Base-by-base conservation (phyloP, 1,140 invertebrate genomes). In the Melipona quadrifasciata region DNA sequence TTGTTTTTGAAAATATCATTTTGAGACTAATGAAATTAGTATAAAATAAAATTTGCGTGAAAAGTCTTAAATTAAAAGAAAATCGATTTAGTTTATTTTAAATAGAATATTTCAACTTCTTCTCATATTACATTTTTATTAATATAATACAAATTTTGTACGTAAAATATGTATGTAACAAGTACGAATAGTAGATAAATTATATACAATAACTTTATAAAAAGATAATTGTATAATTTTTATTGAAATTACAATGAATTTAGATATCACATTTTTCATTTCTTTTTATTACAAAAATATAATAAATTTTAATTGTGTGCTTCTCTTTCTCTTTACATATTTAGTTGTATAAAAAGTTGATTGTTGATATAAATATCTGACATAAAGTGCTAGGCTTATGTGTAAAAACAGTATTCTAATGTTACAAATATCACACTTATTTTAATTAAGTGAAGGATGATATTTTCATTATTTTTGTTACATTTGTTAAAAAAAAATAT, bases 291-390 rank as follows among this genome's bases (percentile, higher is more conserved):
- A 21, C 16, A 57, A 34, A 74, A 55, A 17, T 55, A 24, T 21
- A 57, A 74, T 24, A 21, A 74, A 21, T 55, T 31, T 57, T 17
- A 24, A 24, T 51, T 6, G 51, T n/a, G 17, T 34, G 5, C 6
- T 3, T 72, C 24, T 72, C 11, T 47, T 39, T 47, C 24, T 53
- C 24, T n/a, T 55, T 53, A 73, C 24, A 55, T 2, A 67, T 17
- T 27, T 21, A 61, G 53, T 19, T 16, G 64, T 73, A 31, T 85
- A 61, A 72, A 81, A 82, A 67, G n/a, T 68, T 17, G 1, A 70
- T 21, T n/a, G 12, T 39, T 39, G 14, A 27, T 14, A 39, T 11
- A n/a, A 8, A 14, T 71, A 17, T 53, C 14, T 39, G 19, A 70
- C 14, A 1, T 55, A 73, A 73, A 73, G n/a, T 19, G 19, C 27